phyloP scores from a whole-genome alignment of 2,113 vertebrate species.

The Leptosomus discolor region DNA sequence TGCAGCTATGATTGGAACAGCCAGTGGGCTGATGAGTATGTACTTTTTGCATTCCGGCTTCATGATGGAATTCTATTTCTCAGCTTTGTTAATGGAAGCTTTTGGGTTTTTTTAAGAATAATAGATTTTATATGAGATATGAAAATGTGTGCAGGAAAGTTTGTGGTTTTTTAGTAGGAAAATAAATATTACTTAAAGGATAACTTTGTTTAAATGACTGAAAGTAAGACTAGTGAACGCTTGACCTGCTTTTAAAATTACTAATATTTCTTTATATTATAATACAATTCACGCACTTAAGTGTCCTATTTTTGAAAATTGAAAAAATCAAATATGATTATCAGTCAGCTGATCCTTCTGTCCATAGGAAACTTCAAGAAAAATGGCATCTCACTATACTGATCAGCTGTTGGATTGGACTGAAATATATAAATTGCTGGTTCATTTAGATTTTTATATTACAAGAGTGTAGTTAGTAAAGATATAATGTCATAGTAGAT shows the following conservation, averaged over 20 bases:
- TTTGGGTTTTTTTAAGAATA: slow-evolving; percentile 1
- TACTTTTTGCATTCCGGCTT: background rate
- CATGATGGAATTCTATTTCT: background rate
- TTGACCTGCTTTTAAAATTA: background rate
- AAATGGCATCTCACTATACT: background rate
- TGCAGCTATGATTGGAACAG: background rate
- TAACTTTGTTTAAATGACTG: slow-evolving; percentile 23
- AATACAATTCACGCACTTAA: background rate
- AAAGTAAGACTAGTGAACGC: slow-evolving; percentile 37
- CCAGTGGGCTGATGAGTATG: background rate
- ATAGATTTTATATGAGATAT: slow-evolving; percentile 14
- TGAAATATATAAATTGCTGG: background rate
- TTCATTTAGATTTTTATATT: background rate
- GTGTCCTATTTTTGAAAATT: background rate
- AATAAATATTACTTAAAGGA: background rate
- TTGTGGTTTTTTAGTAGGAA: slow-evolving; percentile 3
- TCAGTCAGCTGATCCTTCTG: background rate
- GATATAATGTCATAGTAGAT: background rate
- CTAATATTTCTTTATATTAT: background rate
- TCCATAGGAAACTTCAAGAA: background rate
- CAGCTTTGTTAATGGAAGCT: background rate
- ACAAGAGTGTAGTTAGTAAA: background rate
- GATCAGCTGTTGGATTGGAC: background rate
- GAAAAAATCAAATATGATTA: background rate
- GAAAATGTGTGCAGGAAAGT: background rate